A percentile compares a stretch with the other conserved stretches of the same genome.
These are phyloP conservation scores for Zelleria hepariella DNA, from an alignment of 2,888 invertebrate genomes.

Conservation along the genomic window DNA sequence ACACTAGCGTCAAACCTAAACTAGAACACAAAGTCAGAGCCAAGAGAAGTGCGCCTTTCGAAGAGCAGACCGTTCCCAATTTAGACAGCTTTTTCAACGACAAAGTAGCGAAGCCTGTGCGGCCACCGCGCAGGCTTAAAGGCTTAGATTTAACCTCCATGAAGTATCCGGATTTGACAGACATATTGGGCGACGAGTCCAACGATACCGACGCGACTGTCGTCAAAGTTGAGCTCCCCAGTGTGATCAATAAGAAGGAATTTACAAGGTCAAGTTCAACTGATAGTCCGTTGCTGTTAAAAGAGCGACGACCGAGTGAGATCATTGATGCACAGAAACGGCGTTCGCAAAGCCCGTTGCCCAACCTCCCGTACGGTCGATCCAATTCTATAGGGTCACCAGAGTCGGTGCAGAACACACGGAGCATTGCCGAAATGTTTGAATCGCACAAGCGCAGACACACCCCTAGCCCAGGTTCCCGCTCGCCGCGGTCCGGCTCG, in stretches of 20 bases:
- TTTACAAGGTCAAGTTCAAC: conserved; percentile 9
- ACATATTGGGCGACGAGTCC: conserved; percentile 38
- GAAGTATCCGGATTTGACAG: conserved; percentile 26
- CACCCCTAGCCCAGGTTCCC: conserved; percentile 40
- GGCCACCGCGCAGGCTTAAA: conserved; percentile 41
- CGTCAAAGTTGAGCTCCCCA: conserved; percentile 20
- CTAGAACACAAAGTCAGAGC: conserved; percentile 24
- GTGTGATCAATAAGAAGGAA: conserved; percentile 11
- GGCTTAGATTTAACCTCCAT: conserved; percentile 39
- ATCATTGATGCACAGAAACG: conserved; percentile 24
- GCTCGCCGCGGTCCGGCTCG: conserved; percentile 37
- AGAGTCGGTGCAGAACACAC: conserved; percentile 34
- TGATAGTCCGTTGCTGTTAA: conserved; percentile 15
- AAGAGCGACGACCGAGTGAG: conserved; percentile 35
- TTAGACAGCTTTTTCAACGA: conserved; percentile 37
- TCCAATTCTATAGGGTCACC: conserved; percentile 43
- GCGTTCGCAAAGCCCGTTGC: conserved; percentile 35
- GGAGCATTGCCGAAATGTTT: conserved; percentile 46
- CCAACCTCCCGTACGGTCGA: conserved; percentile 21
- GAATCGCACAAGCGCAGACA: conserved; percentile 40
- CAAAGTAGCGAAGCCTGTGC: conserved; percentile 24
- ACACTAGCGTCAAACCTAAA: not conserved
- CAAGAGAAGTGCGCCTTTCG: conserved; percentile 3
- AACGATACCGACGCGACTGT: conserved; percentile 43
- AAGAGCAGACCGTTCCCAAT: conserved; percentile 17